Evolutionary conservation across 2,797 vertebrate species (phyloP), one percentile per base, ranked within the genome.

Genomic region (Chloroceryle inda): DNA sequence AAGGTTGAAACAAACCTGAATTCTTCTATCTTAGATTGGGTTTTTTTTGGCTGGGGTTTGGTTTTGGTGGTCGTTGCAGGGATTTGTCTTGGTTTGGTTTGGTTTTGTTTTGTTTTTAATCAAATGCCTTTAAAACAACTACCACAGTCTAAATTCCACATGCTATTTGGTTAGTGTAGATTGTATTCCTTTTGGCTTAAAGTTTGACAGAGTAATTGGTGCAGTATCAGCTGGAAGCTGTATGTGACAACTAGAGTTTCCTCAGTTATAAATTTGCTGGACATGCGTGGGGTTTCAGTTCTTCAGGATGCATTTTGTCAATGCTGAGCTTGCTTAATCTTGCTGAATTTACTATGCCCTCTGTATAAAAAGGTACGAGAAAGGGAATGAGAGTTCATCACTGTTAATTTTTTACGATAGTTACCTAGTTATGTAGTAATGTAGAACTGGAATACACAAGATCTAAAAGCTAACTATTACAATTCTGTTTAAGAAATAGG

Each of bases 401-500:
- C 38, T 80, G 27, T 72, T 88, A 69, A 53, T 79, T 91, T 94
- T 87, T 89, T 29, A 61, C 67, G 22, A 37, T 22, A 14, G 55
- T 53, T 90, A 72, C 45, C 22, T 59, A 20, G 49, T 72, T 93
- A 56, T 0, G 3, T 71, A 66, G 31, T 67, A 76, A 27, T 20
- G 13, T 52, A 71, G 74, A 49, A 55, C 10, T 53, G 56, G 71
- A 73, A 55, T 42, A 21, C 10, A 23, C 55, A 56, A 45, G 55
- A 53, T 61, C 61, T 92, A 80, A 66, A 91, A n/a, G 35, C 75
- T 63, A 35, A 47, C 50, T 47, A 6, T 77, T 74, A n/a, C 11
- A 59, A 33, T 87, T 79, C 77, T 92, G 63, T 61, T 89, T 67
- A 66, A 67, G 68, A 78, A 44, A 27, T 62, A 90, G 73, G 37